Evolutionary conservation across 2,113 vertebrate species (phyloP).

Genomic region (Vombatus ursinus): DNA sequence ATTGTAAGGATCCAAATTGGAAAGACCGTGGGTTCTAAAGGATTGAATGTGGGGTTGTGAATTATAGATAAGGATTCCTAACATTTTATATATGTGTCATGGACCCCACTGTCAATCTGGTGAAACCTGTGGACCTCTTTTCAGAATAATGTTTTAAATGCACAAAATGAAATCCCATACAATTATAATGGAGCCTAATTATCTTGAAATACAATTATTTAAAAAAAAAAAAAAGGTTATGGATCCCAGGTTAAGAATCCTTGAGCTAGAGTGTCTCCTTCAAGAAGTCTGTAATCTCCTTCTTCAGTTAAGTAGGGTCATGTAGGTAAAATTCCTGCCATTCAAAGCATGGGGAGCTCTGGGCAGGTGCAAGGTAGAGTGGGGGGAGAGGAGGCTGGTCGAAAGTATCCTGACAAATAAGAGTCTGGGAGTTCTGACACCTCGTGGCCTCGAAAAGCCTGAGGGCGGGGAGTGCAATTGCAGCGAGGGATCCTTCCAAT

Average conservation of each 20-base stretch:
- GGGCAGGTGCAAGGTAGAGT: not conserved
- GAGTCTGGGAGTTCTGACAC: not conserved
- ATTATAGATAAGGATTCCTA: not conserved
- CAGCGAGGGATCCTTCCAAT: not conserved
- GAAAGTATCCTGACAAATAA: not conserved
- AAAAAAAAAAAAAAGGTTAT: not conserved
- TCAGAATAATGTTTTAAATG: not conserved
- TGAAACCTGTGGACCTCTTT: not conserved
- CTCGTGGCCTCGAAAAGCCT: not conserved
- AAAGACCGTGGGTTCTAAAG: not conserved
- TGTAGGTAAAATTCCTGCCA: no score
- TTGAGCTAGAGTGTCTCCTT: not conserved
- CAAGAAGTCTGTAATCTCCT: not conserved
- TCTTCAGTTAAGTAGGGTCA: not conserved
- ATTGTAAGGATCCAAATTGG: no score
- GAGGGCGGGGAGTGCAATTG: not conserved
- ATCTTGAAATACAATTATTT: not conserved
- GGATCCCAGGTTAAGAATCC: not conserved
- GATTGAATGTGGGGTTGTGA: not conserved
- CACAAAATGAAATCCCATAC: not conserved
- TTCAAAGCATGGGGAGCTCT: not conserved
- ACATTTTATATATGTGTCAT: not conserved
- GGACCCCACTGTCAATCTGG: not conserved
- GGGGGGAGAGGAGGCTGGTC: fast-evolving
- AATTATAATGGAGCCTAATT: not conserved